phyloP scores from a whole-genome alignment of 2,888 invertebrate genomes.

The Nymphalis c-album region DNA sequence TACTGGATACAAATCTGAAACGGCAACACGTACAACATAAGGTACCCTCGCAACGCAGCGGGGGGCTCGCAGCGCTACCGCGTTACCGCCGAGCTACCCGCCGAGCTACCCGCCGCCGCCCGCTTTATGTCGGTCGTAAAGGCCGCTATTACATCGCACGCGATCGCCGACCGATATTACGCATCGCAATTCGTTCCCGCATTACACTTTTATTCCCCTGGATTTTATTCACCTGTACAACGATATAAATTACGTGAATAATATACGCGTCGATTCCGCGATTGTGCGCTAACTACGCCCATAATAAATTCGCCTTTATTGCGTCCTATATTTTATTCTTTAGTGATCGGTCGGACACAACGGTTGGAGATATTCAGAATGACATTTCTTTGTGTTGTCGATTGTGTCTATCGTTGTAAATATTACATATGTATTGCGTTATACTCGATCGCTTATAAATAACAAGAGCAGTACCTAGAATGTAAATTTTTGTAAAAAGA shows the following conservation, averaged over 20 bases:
- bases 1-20: conserved; percentile 3
- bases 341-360: conserved; percentile 21
- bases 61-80: neutral
- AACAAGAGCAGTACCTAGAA: no score
- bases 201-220: conserved; percentile 20
- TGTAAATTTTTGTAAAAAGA: no score
- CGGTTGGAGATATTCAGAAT: conserved; percentile 17
- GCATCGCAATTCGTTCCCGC: conserved; percentile 15
- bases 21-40: neutral
- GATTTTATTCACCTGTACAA: conserved; percentile 31
- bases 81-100: neutral
- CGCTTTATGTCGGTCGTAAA: conserved; percentile 15
- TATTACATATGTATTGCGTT: neutral
- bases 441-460: neutral
- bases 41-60: conserved; percentile 1
- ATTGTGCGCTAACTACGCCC: conserved; percentile 32
- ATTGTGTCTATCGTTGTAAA: conserved; percentile 19
- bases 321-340: conserved; percentile 33
- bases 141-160: conserved; percentile 1
- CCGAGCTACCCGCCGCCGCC: neutral
- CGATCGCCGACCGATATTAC: conserved; percentile 16
- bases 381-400: conserved; percentile 21
- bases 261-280: conserved; percentile 26
- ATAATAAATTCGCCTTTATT: conserved; percentile 36
- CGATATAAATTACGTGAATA: conserved; percentile 28